Evolutionary conservation across 2,888 invertebrate genomes (phyloP), one percentile per base, ranked within the genome.

Genomic region (Folsomia candida): DNA sequence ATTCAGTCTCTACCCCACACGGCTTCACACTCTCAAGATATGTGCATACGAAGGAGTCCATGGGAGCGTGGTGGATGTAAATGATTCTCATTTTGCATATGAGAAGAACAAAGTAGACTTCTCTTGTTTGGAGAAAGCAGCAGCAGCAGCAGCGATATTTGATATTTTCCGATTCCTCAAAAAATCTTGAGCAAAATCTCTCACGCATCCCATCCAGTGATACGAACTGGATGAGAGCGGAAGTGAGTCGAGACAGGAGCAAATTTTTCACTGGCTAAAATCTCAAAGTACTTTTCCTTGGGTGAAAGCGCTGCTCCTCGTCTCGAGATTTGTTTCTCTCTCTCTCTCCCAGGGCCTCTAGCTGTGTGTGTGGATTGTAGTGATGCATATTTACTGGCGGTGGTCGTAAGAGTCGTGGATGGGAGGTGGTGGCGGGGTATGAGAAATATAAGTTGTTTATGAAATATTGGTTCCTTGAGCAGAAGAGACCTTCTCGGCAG

Each of bases 211-310:
- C 26, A 65, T 4, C 6, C 28, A 47, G 25, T 25, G n/a, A 70
- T 67, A 70, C 73, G 73, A 73, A 73, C 70, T 51, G 70, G 57
- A 18, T 11, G 54, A 60, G 66, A 71, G 65, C 74, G 76, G 73
- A 77, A 77, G 73, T 74, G 77, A 76, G 61, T 70, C 67, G 69
- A 67, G 73, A 70, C 71, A 72, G 72, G 77, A 75, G 72, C 68
- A 74, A 77, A 77, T 77, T 77, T 77, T 76, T 77, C 77, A 77
- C 72, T 67, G 28, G 58, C 57, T 27, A 51, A 57, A 65, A 65
- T 65, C 65, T 54, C 26, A 3, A 57, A 65, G 65, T 65, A 51
- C 27, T 65, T 65, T 65, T 28, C 29, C 2, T 61, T 61, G 27
- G 54, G 54, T 54, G 54, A 54, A 54, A 54, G 54, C 22, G n/a